Evolutionary conservation across 2,797 vertebrate genomes (phyloP).

Genomic region (Todus mexicanus): DNA sequence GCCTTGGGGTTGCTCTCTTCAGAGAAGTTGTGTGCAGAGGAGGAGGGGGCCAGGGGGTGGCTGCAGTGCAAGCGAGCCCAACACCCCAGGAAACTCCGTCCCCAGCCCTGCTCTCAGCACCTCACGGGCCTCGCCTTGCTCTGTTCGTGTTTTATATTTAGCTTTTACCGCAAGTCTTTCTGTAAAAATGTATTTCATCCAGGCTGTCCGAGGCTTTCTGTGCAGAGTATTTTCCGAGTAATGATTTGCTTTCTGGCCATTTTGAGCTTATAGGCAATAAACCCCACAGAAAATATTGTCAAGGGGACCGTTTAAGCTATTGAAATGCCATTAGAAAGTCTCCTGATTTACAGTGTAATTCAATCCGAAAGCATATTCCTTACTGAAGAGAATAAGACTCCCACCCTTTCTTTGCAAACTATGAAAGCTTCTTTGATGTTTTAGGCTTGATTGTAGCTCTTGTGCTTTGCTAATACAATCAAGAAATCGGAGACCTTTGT

Average conservation of each 20-base stretch:
- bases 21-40: not conserved
- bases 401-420: constrained; percentile 18
- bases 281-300: not conserved
- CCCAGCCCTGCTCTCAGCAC: not conserved
- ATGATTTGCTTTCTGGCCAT: constrained; percentile 29
- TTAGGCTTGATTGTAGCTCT: constrained; percentile 15
- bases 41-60: not conserved
- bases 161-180: not conserved
- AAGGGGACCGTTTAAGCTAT: not conserved
- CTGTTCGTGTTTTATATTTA: not conserved
- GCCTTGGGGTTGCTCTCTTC: not conserved
- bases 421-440: constrained; percentile 26
- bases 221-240: constrained; percentile 22
- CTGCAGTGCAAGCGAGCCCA: not conserved
- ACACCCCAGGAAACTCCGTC: not conserved
- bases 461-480: constrained; percentile 25
- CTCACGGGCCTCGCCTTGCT: rapidly evolving
- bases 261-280: constrained; percentile 41
- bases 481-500: not conserved
- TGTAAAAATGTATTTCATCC: not conserved
- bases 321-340: constrained; percentile 50
- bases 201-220: not conserved
- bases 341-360: constrained; percentile 34
- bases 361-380: constrained; percentile 41
- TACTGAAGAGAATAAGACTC: constrained; percentile 18